Conservation (phyloP, 2,888 invertebrate genomes). For the Allacma fusca region DNA sequence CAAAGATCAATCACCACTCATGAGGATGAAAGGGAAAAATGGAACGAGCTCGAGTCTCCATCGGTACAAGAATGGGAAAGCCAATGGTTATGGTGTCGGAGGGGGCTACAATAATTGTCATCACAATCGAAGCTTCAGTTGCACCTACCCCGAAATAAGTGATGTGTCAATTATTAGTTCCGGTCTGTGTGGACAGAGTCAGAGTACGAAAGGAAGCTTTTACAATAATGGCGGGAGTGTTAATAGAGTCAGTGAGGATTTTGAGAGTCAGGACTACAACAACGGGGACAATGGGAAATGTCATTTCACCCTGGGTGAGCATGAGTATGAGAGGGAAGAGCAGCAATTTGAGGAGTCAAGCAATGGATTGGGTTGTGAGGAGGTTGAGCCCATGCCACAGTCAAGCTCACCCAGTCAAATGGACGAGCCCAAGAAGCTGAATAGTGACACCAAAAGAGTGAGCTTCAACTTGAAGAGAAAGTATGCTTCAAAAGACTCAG, state of each 20-base stretch:
- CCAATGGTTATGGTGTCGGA: conserved; percentile 23
- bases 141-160: conserved; percentile 57
- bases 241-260: neutral
- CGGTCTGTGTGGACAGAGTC: conserved; percentile 39
- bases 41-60: conserved; percentile 46
- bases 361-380: neutral
- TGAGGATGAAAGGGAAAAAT: conserved; percentile 52
- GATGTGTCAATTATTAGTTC: conserved; percentile 59
- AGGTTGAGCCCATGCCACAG: neutral
- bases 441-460: conserved; percentile 51
- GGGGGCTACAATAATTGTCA: conserved; percentile 19
- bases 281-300: conserved; percentile 41
- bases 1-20: conserved; percentile 56
- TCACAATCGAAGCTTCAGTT: conserved; percentile 58
- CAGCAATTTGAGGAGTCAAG: neutral
- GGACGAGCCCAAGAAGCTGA: conserved; percentile 8
- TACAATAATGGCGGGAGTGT: conserved; percentile 7
- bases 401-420: conserved; percentile 22
- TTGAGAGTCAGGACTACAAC: neutral
- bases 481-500: conserved; percentile 56
- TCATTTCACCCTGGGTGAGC: conserved; percentile 43
- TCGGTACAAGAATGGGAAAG: conserved; percentile 41
- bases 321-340: neutral
- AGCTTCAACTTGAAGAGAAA: conserved; percentile 58
- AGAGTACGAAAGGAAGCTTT: conserved; percentile 37